A percentile compares a stretch with the other conserved stretches of the same genome.
Conservation (phyloP, 37 sponge, comb jelly and placozoan species). For the Petrosia ficiformis region DNA sequence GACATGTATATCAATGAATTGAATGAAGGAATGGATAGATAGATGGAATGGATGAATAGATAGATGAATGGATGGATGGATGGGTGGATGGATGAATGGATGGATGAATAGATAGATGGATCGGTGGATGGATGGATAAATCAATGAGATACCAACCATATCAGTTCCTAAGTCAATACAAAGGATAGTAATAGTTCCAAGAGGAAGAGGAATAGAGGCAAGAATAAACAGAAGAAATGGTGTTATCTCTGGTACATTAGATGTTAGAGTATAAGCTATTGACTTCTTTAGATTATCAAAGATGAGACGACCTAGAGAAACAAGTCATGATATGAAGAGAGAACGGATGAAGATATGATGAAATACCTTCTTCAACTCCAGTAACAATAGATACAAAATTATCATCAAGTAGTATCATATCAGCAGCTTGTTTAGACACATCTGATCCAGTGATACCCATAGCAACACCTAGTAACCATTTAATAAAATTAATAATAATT, state of each 20-base stretch:
- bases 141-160: conserved; percentile 55
- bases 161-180: conserved; percentile 98
- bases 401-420: conserved; percentile 98
- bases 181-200: conserved; percentile 93
- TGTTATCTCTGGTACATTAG: conserved; percentile 95
- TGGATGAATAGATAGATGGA: too few species aligned
- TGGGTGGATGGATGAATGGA: too few species aligned
- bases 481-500: background rate
- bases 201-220: conserved; percentile 84
- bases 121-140: too few species aligned
- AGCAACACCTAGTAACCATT: conserved; percentile 76
- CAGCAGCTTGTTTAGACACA: conserved; percentile 98
- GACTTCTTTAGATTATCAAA: conserved; percentile 99
- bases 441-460: conserved; percentile 99
- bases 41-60: too few species aligned
- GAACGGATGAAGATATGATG: background rate
- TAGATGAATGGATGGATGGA: too few species aligned
- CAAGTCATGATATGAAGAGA: background rate
- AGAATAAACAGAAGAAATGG: conserved; percentile 94
- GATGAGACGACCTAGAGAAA: conserved; percentile 78
- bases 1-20: conserved; percentile 4
- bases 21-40: background rate
- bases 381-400: conserved; percentile 99
- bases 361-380: conserved; percentile 93
- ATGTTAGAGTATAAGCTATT: conserved; percentile 96